Evolutionary conservation across 1,140 invertebrate genomes (phyloP).

Genomic region (Sinonovacula constricta): DNA sequence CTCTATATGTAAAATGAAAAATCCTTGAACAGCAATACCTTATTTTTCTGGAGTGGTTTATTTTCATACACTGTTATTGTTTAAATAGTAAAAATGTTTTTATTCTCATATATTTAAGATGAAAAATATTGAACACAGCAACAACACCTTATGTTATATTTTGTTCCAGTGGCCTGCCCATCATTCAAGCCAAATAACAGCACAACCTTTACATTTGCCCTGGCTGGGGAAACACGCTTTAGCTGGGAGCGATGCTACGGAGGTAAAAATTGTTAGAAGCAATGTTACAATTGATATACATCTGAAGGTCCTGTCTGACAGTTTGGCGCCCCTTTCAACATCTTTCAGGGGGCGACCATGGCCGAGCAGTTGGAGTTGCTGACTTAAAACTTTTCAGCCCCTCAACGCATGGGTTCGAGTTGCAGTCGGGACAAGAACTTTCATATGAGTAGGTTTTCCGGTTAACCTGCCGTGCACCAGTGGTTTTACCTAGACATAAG

Average conservation of each 20-base stretch:
- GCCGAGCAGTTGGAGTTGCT: neutral
- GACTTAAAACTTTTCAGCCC: neutral
- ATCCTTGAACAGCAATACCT: too few relatives aligned
- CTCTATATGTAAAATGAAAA: too few relatives aligned
- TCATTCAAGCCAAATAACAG: neutral
- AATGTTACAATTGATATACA: neutral
- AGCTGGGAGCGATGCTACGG: slow-evolving; percentile 40
- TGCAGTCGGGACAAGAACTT: neutral
- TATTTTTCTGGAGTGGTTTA: too few relatives aligned
- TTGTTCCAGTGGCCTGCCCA: slow-evolving; percentile 30
- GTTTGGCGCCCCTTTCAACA: too few relatives aligned
- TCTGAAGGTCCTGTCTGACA: neutral
- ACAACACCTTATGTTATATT: too few relatives aligned
- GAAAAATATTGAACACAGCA: too few relatives aligned
- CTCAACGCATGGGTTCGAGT: neutral
- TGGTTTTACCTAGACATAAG: too few relatives aligned
- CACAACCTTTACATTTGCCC: slow-evolving; percentile 14
- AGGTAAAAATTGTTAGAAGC: neutral
- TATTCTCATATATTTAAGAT: too few relatives aligned
- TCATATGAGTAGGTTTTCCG: neutral
- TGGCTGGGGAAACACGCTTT: slow-evolving; percentile 1
- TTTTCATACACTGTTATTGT: too few relatives aligned
- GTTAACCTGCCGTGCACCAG: too few relatives aligned
- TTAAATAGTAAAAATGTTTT: too few relatives aligned
- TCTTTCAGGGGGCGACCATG: too few relatives aligned